Conservation (phyloP, 2,797 vertebrate species). For the Bufotes viridis region DNA sequence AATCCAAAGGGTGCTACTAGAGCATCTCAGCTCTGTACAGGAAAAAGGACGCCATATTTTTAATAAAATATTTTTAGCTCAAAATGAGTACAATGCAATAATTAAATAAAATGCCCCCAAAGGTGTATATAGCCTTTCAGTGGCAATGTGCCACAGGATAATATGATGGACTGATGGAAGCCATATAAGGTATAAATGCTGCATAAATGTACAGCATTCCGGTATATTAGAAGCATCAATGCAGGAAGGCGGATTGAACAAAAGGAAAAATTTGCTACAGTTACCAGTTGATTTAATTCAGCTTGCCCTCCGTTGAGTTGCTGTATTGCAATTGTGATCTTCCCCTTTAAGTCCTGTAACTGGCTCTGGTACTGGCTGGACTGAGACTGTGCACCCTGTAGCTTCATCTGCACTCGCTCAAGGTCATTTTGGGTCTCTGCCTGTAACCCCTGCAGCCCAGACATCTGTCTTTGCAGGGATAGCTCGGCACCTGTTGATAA, state of each 20-base stretch:
- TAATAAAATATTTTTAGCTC: too few relatives aligned
- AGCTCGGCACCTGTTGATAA: constrained; percentile 74
- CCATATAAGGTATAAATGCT: not conserved
- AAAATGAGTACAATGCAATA: too few relatives aligned
- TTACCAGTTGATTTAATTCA: constrained; percentile 74
- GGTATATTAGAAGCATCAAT: not conserved
- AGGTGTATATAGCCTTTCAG: too few relatives aligned
- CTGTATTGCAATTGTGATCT: constrained; percentile 75
- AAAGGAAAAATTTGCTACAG: constrained; percentile 28
- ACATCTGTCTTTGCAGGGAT: constrained; percentile 74
- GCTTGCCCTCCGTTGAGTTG: constrained; percentile 74
- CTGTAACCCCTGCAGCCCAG: constrained; percentile 73
- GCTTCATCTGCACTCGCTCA: constrained; percentile 67
- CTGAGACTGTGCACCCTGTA: constrained; percentile 65
- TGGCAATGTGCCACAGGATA: not conserved
- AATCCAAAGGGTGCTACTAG: too few relatives aligned
- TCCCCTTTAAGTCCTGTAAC: constrained; percentile 69
- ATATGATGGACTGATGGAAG: not conserved
- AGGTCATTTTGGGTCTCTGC: constrained; percentile 70
- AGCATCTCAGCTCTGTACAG: too few relatives aligned
- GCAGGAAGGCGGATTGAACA: not conserved
- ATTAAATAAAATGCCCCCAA: too few relatives aligned
- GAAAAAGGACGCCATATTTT: too few relatives aligned
- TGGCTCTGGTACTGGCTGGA: constrained; percentile 72
- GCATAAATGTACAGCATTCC: too few relatives aligned